Conservation (phyloP, 35 echinoderm and acorn worm species). For the Amphiura filiformis region DNA sequence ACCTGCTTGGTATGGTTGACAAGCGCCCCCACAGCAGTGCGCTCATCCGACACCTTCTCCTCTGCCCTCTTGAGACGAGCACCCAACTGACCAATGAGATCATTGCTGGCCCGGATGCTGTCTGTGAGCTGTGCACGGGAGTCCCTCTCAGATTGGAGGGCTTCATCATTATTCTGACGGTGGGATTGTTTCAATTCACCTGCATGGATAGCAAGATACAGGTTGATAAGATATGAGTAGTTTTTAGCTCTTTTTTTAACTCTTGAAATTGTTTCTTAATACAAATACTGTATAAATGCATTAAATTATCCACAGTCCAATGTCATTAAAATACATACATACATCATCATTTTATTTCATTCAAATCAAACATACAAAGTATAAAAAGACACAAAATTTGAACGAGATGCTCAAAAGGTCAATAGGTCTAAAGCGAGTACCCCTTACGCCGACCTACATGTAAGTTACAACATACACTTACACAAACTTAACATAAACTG, state of each 20-base stretch:
- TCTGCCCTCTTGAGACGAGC: constrained; percentile 91
- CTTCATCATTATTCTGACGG: constrained; percentile 70
- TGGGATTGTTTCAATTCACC: constrained; percentile 92
- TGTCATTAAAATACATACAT: too few species aligned
- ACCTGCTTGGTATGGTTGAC: constrained; percentile 99
- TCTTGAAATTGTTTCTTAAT: too few species aligned
- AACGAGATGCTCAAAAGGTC: too few species aligned
- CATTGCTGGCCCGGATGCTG: constrained; percentile 91
- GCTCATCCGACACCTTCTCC: constrained; percentile 88
- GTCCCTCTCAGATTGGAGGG: constrained; percentile 64
- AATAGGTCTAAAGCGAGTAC: too few species aligned
- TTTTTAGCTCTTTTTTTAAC: not conserved
- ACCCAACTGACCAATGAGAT: constrained; percentile 96
- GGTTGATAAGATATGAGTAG: not conserved
- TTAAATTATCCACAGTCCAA: too few species aligned
- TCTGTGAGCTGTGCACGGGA: constrained; percentile 82
- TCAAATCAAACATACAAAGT: too few species aligned
- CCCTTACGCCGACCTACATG: too few species aligned
- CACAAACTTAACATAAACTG: too few species aligned
- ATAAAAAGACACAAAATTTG: too few species aligned
- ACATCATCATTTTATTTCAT: too few species aligned
- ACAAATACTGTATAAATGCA: too few species aligned
- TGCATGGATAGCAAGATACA: not conserved
- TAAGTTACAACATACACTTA: too few species aligned
- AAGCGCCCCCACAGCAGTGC: constrained; percentile 88